phyloP scores from a whole-genome alignment of 2,797 vertebrate species.

The Rhadinocentrus ornatus region DNA sequence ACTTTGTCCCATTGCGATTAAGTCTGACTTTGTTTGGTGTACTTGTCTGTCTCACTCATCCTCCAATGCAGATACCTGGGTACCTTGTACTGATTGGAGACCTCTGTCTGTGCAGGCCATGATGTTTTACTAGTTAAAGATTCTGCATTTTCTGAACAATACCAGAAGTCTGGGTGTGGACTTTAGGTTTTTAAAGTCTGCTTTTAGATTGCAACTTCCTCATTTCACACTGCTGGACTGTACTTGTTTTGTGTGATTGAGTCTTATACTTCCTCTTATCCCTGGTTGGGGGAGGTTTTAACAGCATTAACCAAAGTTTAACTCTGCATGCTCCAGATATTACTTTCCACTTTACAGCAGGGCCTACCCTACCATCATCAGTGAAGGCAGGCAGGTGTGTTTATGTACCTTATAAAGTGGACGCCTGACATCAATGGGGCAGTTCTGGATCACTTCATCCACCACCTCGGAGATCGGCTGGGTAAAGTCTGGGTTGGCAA shows the following conservation, averaged over 20 bases:
- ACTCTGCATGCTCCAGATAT: not conserved
- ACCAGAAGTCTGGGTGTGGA: too few species aligned
- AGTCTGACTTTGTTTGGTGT: too few species aligned
- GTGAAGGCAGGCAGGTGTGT: not conserved
- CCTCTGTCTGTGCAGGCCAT: too few species aligned
- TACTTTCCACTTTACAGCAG: too few species aligned
- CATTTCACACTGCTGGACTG: not conserved
- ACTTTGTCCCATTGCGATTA: too few species aligned
- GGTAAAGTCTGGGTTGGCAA: slow-evolving; percentile 98
- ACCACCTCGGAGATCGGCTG: slow-evolving; percentile 99
- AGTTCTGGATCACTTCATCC: slow-evolving; percentile 99
- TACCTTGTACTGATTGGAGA: too few species aligned
- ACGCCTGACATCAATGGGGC: slow-evolving; percentile 96
- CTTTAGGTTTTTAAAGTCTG: not conserved
- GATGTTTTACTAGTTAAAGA: too few species aligned
- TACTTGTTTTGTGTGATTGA: too few species aligned
- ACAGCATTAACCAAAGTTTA: not conserved
- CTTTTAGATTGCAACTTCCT: not conserved
- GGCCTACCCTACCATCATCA: too few species aligned
- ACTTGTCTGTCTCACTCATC: too few species aligned
- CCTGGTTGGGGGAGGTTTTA: not conserved
- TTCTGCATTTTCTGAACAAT: too few species aligned
- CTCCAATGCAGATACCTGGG: too few species aligned
- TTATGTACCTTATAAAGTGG: slow-evolving; percentile 93
- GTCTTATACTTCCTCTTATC: not conserved